Conservation (phyloP, 1,140 invertebrate species). For the Leptoteleia sp. region DNA sequence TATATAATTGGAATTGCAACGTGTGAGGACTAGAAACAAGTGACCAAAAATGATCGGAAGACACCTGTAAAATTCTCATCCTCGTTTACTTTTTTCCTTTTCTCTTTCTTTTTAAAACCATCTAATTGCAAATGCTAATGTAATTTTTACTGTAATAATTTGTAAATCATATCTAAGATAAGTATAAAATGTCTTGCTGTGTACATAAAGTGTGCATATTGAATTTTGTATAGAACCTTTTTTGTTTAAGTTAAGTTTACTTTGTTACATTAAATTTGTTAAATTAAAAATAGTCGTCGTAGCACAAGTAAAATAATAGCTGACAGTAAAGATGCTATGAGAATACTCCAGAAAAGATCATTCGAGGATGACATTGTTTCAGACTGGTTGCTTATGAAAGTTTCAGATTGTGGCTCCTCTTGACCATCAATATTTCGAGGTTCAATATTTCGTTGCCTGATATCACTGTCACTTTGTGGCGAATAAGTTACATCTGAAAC, state of each 20-base stretch:
- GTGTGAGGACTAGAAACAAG: constrained; percentile 29
- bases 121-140: too few relatives aligned
- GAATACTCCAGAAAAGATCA: constrained; percentile 76
- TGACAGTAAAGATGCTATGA: constrained; percentile 73
- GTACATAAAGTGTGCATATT: constrained; percentile 33
- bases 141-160: constrained; percentile 10
- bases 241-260: neutral
- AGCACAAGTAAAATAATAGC: constrained; percentile 77
- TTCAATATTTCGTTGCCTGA: constrained; percentile 73
- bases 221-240: neutral
- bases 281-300: constrained; percentile 76
- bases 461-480: constrained; percentile 62
- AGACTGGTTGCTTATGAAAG: constrained; percentile 34
- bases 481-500: constrained; percentile 62
- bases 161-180: constrained; percentile 16
- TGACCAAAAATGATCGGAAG: constrained; percentile 6
- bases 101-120: too few relatives aligned
- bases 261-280: constrained; percentile 6
- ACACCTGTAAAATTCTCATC: neutral
- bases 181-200: constrained; percentile 39
- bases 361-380: constrained; percentile 75
- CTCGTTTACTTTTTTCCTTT: constrained; percentile 3
- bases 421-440: constrained; percentile 49
- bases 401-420: constrained; percentile 61
- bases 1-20: constrained; percentile 17